Evolutionary conservation across 1,140 invertebrate genomes (phyloP), one percentile per base, ranked within the genome.

Genomic region (Magallana ariakensis): DNA sequence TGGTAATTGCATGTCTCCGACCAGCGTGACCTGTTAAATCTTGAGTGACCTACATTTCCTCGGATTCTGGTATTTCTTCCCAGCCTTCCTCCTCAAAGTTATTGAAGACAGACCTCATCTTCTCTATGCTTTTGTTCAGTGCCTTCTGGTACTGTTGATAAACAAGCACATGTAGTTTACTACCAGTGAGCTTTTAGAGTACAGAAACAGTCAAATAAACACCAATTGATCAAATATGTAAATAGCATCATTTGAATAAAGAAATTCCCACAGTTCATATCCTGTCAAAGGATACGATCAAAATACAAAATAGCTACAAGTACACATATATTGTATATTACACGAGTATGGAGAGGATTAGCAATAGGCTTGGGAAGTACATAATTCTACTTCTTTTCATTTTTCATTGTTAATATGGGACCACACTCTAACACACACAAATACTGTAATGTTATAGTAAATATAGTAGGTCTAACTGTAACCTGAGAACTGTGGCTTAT

Each of bases 31-130:
- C 33, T 46, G 33, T 46, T 46, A 46, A 46, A 4, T 33, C 3
- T 4, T n/a, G 8, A 60, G 33, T 60, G 13, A 75, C 66, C 33
- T 26, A 75, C 66, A 75, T 89, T 80, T 91, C 90, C 22, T 84
- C 87, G 55, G 89, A 87, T 56, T 91, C 91, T 15, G 91, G 90
- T 9, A 94, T 66, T 75, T 94, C 93, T 85, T 94, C 93, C 93
- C 93, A 94, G 11, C 91, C 93, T 16, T 94, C 92, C 56, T 92
- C 92, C 66, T 90, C 87, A 84, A 91, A 90, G 62, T 91, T 80
- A 22, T 80, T 60, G 81, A 92, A 90, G 56, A 91, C 58, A 57
- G 86, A 83, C 16, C 83, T 88, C 91, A 92, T 91, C 81, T 91
- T 89, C 66, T 91, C 90, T 70, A 92, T 91, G 75, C 90, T 91